Conservation (phyloP, 2,888 invertebrate genomes). For the Steinernema scapterisci region DNA sequence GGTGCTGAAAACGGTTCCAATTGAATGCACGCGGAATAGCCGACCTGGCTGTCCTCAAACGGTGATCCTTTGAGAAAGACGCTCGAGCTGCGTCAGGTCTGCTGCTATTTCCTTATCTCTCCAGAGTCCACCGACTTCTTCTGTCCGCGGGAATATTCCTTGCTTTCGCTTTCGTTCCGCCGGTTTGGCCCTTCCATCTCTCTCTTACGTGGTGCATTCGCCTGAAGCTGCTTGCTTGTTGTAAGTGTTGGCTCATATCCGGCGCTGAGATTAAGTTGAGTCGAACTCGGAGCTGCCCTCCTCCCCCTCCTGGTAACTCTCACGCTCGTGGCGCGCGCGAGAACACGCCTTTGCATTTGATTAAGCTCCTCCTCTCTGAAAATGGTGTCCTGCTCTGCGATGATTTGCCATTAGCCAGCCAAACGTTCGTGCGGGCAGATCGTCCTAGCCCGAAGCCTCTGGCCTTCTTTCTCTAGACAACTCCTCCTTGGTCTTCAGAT, state of each 20-base stretch:
- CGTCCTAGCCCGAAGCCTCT: slow-evolving; percentile 2
- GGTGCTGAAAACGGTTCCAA: no score
- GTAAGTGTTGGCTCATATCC: slow-evolving; percentile 7
- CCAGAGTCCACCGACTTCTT: background rate
- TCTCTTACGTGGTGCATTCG: background rate
- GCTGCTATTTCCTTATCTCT: background rate
- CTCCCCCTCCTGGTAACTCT: slow-evolving; percentile 30
- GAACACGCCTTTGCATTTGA: slow-evolving; percentile 33
- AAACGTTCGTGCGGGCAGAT: slow-evolving; percentile 27
- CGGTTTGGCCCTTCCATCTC: no score
- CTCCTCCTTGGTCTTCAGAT: background rate
- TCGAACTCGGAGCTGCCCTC: slow-evolving; percentile 20
- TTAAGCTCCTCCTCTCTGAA: slow-evolving; percentile 32
- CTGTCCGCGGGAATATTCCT: background rate
- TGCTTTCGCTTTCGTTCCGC: no score
- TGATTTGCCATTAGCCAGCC: slow-evolving; percentile 31
- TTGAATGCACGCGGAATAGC: background rate
- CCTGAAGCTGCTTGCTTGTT: background rate
- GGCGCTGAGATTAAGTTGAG: slow-evolving; percentile 20
- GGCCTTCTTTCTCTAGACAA: background rate
- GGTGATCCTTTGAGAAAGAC: background rate
- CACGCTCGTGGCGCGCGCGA: slow-evolving; percentile 31
- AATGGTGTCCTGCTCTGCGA: slow-evolving; percentile 30
- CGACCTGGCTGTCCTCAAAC: background rate
- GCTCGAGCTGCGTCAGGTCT: background rate